Base-by-base conservation (phyloP, 2,888 invertebrate genomes). In the Perizoma flavofasciatum region DNA sequence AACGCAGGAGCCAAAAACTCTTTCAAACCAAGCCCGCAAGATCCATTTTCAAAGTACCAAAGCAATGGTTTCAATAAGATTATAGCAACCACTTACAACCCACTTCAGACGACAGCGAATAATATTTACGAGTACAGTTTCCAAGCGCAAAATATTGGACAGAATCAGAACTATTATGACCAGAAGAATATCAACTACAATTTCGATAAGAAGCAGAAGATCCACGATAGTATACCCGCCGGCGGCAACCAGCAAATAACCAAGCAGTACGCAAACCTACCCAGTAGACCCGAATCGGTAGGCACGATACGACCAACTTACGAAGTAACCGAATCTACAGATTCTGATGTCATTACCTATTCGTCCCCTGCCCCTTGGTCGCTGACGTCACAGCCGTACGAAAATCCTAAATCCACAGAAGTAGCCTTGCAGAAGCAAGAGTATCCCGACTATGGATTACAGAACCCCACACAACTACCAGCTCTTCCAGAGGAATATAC, bases 1-100 rank as follows among this genome's bases (percentile, higher is more conserved):
- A 90, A 89, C 59, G 82, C 79, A 6, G 81, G 79, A 62, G 73
- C 70, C 11, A 88, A 89, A 69, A 73, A 73, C 44, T 72, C 68
- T 1, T 92, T 93, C 66, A 92, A 91, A 61, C 84, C 92, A 2
- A 92, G 92, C 62, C 91, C 90, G 2, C 87, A 90, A 62, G 92
- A 93, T 72, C 92, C 90, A 2, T 89, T 90, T 68, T 71, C 72
- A 6, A 89, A 81, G 48, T 75, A 78, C 52, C 83, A 79, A n/a
- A 55, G 11, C 41, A 83, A 77, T 37, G 76, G 82, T 55, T 78
- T 75, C 48, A 88, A 88, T 59, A 86, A 86, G 72, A 76, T 87
- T 2, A 77, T 82, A 4, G 83, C 86, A 3, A 88, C 89, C 0
- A 90, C 90, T 0, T 90, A 90, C 68, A 90, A 88, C 63, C 89